These are phyloP conservation scores for Phenganax marumi DNA, from an alignment of 92 coral and sea anemone genomes.

Conservation along the genomic window DNA sequence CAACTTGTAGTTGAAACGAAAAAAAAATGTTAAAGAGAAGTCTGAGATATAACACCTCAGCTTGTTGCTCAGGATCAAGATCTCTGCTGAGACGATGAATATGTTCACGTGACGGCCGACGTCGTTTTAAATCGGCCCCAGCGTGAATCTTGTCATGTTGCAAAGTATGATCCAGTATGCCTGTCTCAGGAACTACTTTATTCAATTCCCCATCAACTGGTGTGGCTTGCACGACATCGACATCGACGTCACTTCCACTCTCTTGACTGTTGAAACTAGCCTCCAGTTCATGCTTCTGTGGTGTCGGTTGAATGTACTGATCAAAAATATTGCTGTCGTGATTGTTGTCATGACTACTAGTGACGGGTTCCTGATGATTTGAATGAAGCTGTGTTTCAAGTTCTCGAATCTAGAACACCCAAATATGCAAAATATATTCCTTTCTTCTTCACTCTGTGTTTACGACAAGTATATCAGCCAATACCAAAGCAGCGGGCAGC, in stretches of 20 bases:
- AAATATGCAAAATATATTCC: background rate
- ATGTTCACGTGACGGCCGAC: conserved; percentile 40
- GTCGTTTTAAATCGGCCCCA: background rate
- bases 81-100: conserved; percentile 20
- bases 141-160: conserved; percentile 38
- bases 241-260: conserved; percentile 15
- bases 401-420: conserved; percentile 13
- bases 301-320: conserved; percentile 32
- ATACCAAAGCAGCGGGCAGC: background rate
- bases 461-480: background rate
- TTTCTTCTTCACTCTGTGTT: background rate
- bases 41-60: background rate
- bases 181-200: conserved; percentile 2
- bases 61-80: conserved; percentile 37
- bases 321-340: conserved; percentile 35
- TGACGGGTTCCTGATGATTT: background rate
- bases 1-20: background rate
- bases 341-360: background rate
- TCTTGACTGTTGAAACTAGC: conserved; percentile 10
- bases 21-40: background rate
- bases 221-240: background rate
- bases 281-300: background rate
- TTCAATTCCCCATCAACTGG: background rate
- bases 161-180: conserved; percentile 17
- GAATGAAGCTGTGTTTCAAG: background rate